Evolutionary conservation across 2,888 invertebrate genomes (phyloP).

Genomic region (Neelides folsomi): DNA sequence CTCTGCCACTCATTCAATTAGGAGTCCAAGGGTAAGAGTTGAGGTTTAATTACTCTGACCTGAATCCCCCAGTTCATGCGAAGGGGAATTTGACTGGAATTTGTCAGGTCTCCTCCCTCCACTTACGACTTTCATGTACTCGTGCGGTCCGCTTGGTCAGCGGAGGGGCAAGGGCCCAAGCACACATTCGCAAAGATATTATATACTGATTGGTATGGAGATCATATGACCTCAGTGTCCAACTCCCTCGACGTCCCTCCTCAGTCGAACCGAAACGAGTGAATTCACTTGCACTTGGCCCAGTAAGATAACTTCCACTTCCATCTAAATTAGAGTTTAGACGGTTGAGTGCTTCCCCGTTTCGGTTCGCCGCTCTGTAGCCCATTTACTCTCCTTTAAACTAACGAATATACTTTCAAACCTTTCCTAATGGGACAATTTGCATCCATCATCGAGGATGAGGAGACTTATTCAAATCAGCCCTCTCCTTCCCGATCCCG

Average conservation of each 20-base stretch:
- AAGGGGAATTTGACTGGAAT: too few relatives aligned
- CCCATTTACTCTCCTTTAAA: neutral
- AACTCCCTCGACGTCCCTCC: conserved; percentile 14
- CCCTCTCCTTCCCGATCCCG: conserved; percentile 13
- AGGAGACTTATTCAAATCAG: neutral
- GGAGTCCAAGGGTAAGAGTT: conserved; percentile 6
- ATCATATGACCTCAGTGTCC: conserved; percentile 23
- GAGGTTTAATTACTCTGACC: conserved; percentile 4
- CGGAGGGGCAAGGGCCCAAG: neutral
- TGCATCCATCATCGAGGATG: too few relatives aligned
- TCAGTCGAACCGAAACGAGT: conserved; percentile 5
- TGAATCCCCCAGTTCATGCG: neutral
- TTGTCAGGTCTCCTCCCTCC: too few relatives aligned
- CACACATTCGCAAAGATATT: neutral
- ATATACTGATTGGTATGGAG: neutral
- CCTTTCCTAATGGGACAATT: too few relatives aligned
- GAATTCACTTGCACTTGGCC: conserved; percentile 24
- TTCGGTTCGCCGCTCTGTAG: conserved; percentile 6
- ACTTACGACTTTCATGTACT: too few relatives aligned
- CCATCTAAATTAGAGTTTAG: conserved; percentile 22
- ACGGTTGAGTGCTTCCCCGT: conserved; percentile 16
- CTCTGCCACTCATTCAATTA: too few relatives aligned
- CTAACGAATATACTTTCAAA: too few relatives aligned
- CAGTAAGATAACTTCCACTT: conserved; percentile 22
- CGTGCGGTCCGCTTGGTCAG: neutral